Percentiles rank a stretch among this genome's conserved stretches.
phyloP scores from a whole-genome alignment of 1,140 invertebrate species.

The Brachionus koreanus region DNA sequence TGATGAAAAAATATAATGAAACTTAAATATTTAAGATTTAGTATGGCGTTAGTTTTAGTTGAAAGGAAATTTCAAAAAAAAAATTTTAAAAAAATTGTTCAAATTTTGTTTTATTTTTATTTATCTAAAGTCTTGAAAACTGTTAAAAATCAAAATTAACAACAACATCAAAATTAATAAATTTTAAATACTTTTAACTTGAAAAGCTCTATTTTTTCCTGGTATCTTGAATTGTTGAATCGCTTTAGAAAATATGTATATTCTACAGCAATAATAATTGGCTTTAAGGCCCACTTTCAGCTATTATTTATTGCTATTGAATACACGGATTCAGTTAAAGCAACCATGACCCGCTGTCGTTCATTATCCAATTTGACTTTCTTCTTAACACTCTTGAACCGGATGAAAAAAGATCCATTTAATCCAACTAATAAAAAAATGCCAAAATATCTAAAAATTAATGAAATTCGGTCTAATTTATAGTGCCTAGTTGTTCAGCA shows the following conservation, averaged over 20 bases:
- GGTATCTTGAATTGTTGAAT: neutral
- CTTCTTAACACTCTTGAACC: too few species aligned
- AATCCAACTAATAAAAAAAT: neutral
- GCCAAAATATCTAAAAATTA: neutral
- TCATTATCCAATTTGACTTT: neutral
- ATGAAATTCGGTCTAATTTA: neutral
- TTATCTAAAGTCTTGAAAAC: neutral
- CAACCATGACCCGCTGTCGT: neutral
- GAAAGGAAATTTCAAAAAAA: neutral
- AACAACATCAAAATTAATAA: neutral
- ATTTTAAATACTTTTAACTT: neutral
- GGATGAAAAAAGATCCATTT: neutral
- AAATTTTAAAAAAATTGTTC: neutral
- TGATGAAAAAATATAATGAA: neutral
- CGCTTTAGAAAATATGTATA: constrained; percentile 43
- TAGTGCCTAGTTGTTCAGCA: neutral
- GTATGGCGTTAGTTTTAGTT: neutral
- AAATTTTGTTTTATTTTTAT: neutral
- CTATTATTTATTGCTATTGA: constrained; percentile 43
- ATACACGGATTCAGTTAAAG: constrained; percentile 27
- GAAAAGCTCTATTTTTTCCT: neutral
- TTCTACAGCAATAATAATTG: constrained; percentile 45
- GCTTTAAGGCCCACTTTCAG: neutral
- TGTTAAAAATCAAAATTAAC: neutral
- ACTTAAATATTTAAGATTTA: neutral